Base-by-base conservation (phyloP, 2,888 invertebrate species). In the Gasteruption jaculator region DNA sequence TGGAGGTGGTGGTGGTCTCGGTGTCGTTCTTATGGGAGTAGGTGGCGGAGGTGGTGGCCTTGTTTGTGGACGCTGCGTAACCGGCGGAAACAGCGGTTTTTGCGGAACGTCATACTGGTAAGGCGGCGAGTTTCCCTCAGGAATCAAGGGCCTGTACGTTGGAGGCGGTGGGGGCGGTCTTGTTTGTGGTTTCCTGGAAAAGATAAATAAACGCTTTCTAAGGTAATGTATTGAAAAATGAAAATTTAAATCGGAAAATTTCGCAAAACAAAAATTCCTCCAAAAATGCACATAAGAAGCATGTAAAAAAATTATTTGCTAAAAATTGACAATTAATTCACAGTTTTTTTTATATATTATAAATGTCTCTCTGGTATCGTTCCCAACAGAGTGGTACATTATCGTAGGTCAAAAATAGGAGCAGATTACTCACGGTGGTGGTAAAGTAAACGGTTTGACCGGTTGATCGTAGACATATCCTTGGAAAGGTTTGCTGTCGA, bases 401-500 rank as follows among this genome's bases (percentile, higher is more conserved):
- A n/a, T n/a, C n/a, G n/a, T n/a, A n/a, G n/a, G n/a, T n/a, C n/a
- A n/a, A n/a, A n/a, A n/a, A n/a, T n/a, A n/a, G n/a, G n/a, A n/a
- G n/a, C n/a, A n/a, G 27, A 25, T 21, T 22, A 48, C 57, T 60
- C 50, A 65, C 65, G 48, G 31, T 26, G 55, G 39, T 26, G 65
- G 66, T 14, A 65, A 38, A 44, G 58, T 56, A 21, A 70, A 64
- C 20, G 60, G 52, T 15, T 57, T 47, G n/a, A 46, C 50, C 2
- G 64, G 64, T 34, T 41, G 44, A 1, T 60, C 50, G 38, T 70
- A 70, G 10, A 54, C 19, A 33, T 70, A 70, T 14, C 69, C 69
- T 24, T 60, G 58, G 32, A 59, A 60, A 4, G 54, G 46, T 41
- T 50, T 49, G 41, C 56, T 57, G 12, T 50, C 53, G 47, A 70